Evolutionary conservation across 2,888 invertebrate species (phyloP), one percentile per base, ranked within the genome.

Genomic region (Sabellastarte sp.): DNA sequence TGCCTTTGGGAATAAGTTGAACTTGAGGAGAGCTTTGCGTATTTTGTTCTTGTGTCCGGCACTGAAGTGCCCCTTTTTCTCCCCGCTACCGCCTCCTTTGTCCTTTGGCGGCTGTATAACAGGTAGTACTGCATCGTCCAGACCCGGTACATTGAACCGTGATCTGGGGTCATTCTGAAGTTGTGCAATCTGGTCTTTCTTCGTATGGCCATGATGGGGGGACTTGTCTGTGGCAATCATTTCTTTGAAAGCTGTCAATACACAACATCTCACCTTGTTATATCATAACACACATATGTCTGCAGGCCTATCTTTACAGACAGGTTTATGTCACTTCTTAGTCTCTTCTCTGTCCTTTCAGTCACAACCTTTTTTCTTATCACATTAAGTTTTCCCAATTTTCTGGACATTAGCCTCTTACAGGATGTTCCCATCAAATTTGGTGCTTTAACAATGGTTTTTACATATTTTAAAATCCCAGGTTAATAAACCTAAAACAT

Each of bases 21-120:
- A 91, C 87, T 92, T 93, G 76, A 91, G 91, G 75, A 93, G 87
- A 78, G 95, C 90, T 84, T 93, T 94, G 89, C 94, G 92, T 75
- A 95, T 85, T 75, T 92, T 88, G 73, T 91, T 88, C 78, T 93
- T 93, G 60, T 93, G 92, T 1, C 92, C 93, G 66, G 93, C 86
- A 32, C 94, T 94, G 92, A 93, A 93, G 78, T 32, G 24, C 1
- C 56, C 10, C 20, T 24, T 30, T 32, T 63, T 60, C 3, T 77
- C 86, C 52, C 83, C 82, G 55, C 84, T 81, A 70, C 86, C 86
- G 67, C 84, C 84, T 51, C 74, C 71, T 60, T 78, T 81, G 30
- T 57, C 30, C 53, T 41, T 33, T 3, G 63, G 63, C 0, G 50
- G 28, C 33, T 58, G 32, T 31, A 67, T 65, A 32, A 67, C 63